Percentiles rank a stretch among this genome's conserved stretches.
These are phyloP conservation scores for Seriola dumerili DNA, from an alignment of 2,113 vertebrate species.

Conservation along the genomic window DNA sequence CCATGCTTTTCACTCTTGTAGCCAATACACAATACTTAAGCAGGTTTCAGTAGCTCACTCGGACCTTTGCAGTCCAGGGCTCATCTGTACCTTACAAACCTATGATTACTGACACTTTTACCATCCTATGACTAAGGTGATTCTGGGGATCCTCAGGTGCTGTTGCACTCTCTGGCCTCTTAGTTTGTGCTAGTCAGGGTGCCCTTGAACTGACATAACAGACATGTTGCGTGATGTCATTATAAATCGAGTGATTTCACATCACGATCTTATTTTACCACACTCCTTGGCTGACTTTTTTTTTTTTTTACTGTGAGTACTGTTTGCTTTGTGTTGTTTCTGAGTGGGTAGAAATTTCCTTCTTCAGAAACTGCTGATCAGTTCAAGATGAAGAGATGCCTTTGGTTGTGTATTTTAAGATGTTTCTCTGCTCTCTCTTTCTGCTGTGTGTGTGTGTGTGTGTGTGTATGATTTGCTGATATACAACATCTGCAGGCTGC, in stretches of 20 bases:
- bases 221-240: neutral
- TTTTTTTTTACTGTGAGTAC: constrained; percentile 7
- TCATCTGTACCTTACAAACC: neutral
- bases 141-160: constrained; percentile 3
- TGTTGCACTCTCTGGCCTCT: constrained; percentile 17
- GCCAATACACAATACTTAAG: neutral
- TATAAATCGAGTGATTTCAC: constrained; percentile 10
- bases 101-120: constrained; percentile 8
- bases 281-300: constrained; percentile 41
- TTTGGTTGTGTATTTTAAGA: constrained; percentile 68
- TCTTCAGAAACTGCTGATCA: constrained; percentile 23
- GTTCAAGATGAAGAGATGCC: constrained; percentile 57
- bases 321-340: constrained; percentile 5
- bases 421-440: constrained; percentile 47
- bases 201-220: neutral
- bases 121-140: neutral
- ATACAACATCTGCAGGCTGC: constrained; percentile 44
- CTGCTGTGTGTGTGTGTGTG: constrained; percentile 16
- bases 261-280: constrained; percentile 16
- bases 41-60: neutral
- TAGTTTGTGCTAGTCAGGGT: neutral
- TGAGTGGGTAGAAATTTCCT: constrained; percentile 18
- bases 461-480: constrained; percentile 33
- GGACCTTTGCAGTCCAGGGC: neutral
- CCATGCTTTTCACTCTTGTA: constrained; percentile 17